phyloP scores from a whole-genome alignment of 2,113 vertebrate species.

The Macrotus californicus region DNA sequence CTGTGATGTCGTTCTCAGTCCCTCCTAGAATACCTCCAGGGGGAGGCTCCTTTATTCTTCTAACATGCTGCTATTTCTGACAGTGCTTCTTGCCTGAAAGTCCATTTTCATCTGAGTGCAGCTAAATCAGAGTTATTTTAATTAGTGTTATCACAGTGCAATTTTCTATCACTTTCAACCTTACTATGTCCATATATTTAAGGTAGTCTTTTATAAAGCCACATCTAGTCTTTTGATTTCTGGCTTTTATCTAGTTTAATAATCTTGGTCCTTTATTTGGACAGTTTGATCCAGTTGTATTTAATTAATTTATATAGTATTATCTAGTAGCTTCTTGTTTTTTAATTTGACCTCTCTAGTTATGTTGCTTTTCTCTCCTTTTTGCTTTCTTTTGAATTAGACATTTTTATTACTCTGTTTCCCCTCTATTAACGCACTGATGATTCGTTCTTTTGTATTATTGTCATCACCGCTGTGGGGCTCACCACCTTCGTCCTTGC shows the following conservation, averaged over 20 bases:
- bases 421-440: background rate
- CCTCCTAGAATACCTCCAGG: background rate
- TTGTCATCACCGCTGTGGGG: background rate
- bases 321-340: background rate
- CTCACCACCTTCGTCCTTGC: background rate
- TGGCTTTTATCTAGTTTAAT: background rate
- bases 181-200: background rate
- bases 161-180: background rate
- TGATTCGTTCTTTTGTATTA: background rate
- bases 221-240: background rate
- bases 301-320: background rate
- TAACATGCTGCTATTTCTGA: background rate
- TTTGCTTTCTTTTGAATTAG: background rate
- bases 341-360: background rate
- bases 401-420: background rate
- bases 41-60: background rate
- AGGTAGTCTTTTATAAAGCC: background rate
- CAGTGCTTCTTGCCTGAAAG: background rate
- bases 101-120: background rate
- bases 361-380: background rate
- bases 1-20: background rate
- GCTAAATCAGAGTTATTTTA: conserved; percentile 6
- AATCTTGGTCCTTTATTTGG: background rate
- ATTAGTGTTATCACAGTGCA: background rate
- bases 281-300: conserved; percentile 5